phyloP scores from a whole-genome alignment of 2,797 vertebrate genomes.

The Hapalemur alaotrensis region DNA sequence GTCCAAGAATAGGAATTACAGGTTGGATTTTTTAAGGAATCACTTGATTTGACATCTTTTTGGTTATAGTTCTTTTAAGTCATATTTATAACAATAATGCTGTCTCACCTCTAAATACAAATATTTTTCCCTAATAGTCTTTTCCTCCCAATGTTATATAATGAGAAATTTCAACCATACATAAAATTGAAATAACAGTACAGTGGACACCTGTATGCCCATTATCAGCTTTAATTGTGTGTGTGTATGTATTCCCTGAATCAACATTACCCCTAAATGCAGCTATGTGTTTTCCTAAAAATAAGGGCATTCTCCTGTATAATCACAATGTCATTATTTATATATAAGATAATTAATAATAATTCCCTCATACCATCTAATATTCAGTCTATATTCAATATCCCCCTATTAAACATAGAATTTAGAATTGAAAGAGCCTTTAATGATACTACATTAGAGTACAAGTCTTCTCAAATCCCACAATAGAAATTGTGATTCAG shows the following conservation, averaged over 20 bases:
- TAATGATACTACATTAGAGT: not conserved
- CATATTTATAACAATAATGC: not conserved
- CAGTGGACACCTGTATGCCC: not conserved
- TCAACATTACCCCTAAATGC: not conserved
- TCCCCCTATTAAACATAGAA: not conserved
- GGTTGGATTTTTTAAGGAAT: constrained; percentile 18
- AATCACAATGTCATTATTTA: not conserved
- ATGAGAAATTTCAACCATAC: constrained; percentile 27
- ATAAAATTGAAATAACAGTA: not conserved
- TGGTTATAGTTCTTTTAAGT: not conserved
- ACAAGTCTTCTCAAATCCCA: not conserved
- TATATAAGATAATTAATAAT: not conserved
- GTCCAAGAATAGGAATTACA: not conserved
- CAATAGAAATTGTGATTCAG: constrained; percentile 11
- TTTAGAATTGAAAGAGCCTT: constrained; percentile 9
- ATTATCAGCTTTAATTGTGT: not conserved
- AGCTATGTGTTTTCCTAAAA: constrained; percentile 40
- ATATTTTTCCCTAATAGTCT: not conserved
- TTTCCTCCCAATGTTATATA: not conserved
- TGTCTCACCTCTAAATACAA: not conserved
- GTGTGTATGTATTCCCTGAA: not conserved
- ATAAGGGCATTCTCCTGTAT: not conserved
- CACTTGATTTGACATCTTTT: not conserved
- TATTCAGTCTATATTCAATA: not conserved
- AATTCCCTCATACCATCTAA: not conserved